These are phyloP conservation scores for Sarcophaga carnaria DNA, from an alignment of 2,888 invertebrate genomes.

Conservation along the genomic window DNA sequence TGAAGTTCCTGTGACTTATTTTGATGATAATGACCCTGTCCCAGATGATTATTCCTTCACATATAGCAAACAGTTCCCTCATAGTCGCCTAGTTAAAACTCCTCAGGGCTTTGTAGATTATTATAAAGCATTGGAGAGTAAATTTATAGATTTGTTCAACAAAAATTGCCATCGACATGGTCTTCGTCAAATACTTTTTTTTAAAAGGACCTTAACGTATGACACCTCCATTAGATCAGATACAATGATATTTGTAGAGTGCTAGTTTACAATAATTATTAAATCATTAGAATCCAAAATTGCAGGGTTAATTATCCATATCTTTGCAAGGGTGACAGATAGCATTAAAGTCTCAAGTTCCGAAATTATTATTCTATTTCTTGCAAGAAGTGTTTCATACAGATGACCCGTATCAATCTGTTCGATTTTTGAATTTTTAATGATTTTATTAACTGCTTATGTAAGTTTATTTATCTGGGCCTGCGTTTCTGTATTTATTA, in stretches of 20 bases:
- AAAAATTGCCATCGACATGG: too few species aligned
- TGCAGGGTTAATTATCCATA: slow-evolving; percentile 54
- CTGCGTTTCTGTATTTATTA: slow-evolving; percentile 52
- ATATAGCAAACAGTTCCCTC: too few species aligned
- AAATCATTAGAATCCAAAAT: slow-evolving; percentile 64
- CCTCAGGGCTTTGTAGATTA: too few species aligned
- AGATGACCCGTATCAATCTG: slow-evolving; percentile 36
- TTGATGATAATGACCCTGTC: too few species aligned
- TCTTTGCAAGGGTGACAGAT: slow-evolving; percentile 58
- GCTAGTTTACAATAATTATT: slow-evolving; percentile 52
- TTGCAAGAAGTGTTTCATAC: slow-evolving; percentile 58
- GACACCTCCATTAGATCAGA: slow-evolving; percentile 64
- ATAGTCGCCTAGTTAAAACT: too few species aligned
- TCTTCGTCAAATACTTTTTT: too few species aligned
- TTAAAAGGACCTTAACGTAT: slow-evolving; percentile 52
- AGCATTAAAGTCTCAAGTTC: slow-evolving; percentile 61
- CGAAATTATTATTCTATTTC: slow-evolving; percentile 63
- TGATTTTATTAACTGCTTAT: slow-evolving; percentile 53
- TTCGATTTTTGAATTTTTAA: slow-evolving; percentile 14
- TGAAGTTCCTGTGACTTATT: too few species aligned
- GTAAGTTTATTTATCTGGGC: slow-evolving; percentile 57
- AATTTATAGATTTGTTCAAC: too few species aligned
- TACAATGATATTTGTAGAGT: slow-evolving; percentile 59
- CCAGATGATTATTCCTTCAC: too few species aligned
- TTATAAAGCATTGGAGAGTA: too few species aligned